Evolutionary conservation across 2,113 vertebrate genomes (phyloP), one percentile per base, ranked within the genome.

Genomic region (Gnathonemus echidnorhynchus): DNA sequence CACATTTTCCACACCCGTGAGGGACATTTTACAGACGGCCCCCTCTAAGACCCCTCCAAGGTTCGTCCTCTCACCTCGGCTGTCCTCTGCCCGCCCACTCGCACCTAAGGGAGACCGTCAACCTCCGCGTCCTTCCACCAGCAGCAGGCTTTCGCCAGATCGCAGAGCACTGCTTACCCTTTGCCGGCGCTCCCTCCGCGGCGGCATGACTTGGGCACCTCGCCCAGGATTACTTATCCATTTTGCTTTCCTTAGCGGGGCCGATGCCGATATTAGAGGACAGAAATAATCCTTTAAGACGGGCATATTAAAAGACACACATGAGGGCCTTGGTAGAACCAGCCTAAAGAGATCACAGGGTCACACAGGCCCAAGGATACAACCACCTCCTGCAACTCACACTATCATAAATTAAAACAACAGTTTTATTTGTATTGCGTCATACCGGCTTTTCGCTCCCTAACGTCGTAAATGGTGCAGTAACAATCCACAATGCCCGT

Each of bases 241-340:
- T 86, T 86, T 86, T 89, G 31, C 56, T 89, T 86, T 80, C 52
- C 48, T 83, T 46, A 31, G 27, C 4, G 10, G 62, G 21, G 24
- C 62, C 48, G 5, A 17, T 27, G 87, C 15, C 1, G 39, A 48
- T 19, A 66, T 35, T 24, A 21, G 87, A 77, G 88, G 24, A 50
- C 70, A 89, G 53, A 27, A 19, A 45, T 89, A 89, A 84, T 89
- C 89, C 49, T 56, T 53, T 56, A 89, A 80, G 31, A 45, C 1
- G 24, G 35, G 21, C 8, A 3, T 35, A 80, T 80, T 50, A 50
- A 89, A 39, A 39, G 86, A 87, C 5, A 74, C 58, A 50, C 62
- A 15, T 50, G 27, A 56, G 53, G 77, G 48, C 70, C 70, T 27
- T 19, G 19, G n/a, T 45, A 27, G 88, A 77, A 17, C 2, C 10